These are phyloP conservation scores for Denticeps clupeoides DNA, from an alignment of 2,797 vertebrate species.

Conservation along the genomic window DNA sequence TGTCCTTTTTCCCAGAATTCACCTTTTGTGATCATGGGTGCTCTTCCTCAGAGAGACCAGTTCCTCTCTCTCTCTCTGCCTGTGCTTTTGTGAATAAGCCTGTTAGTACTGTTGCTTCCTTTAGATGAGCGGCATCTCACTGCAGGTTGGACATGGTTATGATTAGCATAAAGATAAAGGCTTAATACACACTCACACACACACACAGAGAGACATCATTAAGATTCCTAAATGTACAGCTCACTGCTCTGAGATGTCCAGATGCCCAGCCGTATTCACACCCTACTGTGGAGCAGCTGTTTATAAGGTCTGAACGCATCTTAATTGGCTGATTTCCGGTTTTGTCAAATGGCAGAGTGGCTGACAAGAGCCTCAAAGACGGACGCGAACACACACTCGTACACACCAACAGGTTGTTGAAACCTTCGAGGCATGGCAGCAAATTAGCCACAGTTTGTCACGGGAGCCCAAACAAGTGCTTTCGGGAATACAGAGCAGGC, in stretches of 20 bases:
- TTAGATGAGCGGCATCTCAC: no score
- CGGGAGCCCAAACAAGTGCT: conserved; percentile 5
- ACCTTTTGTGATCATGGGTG: no score
- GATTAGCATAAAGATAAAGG: conserved; percentile 14
- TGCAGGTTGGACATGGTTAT: conserved; percentile 7
- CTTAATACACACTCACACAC: background rate
- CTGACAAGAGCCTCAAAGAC: conserved; percentile 17
- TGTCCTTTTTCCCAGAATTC: no score
- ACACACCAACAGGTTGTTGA: conserved; percentile 7
- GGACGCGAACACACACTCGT: conserved; percentile 5
- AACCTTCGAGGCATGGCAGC: conserved; percentile 18
- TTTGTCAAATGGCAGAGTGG: conserved; percentile 23
- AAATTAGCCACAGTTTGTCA: conserved; percentile 21
- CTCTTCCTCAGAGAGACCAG: no score
- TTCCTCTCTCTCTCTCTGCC: no score
- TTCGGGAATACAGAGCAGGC: no score
- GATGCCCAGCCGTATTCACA: no score
- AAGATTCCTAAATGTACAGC: no score
- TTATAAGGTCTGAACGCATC: conserved; percentile 24
- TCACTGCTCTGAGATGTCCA: no score
- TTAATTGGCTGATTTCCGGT: conserved; percentile 25
- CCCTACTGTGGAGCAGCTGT: conserved; percentile 8
- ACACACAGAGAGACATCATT: no score
- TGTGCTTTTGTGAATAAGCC: no score
- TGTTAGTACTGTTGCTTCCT: no score